Conservation (phyloP, 2,888 invertebrate genomes). For the Philopedon plagiatum region DNA sequence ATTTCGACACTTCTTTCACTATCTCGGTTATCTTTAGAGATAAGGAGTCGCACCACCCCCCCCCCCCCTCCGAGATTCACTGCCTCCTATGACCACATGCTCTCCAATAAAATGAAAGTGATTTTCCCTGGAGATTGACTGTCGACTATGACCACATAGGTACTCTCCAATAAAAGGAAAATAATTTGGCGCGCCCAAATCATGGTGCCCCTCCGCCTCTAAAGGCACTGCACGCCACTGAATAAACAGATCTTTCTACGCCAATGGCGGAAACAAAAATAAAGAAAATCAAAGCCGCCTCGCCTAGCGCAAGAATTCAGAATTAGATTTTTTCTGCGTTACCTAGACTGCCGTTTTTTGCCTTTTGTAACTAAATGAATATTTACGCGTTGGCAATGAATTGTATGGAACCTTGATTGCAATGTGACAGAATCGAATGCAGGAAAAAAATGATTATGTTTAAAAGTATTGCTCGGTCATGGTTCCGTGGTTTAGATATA, state of each 20-base stretch:
- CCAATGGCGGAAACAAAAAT: conserved; percentile 21
- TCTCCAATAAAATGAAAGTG: no score
- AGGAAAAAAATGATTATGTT: conserved; percentile 46
- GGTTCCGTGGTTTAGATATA: conserved; percentile 9
- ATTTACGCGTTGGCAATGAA: conserved; percentile 68
- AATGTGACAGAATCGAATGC: conserved; percentile 63
- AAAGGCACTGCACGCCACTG: no score
- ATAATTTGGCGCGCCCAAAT: no score
- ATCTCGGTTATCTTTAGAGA: no score
- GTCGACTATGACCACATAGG: no score
- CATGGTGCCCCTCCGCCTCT: no score
- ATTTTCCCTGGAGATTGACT: no score
- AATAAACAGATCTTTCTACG: conserved; percentile 11
- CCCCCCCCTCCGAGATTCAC: no score
- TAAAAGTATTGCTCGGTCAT: conserved; percentile 32
- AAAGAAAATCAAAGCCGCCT: conserved; percentile 66
- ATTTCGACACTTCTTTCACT: no score
- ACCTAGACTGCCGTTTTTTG: conserved; percentile 54
- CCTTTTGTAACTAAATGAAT: conserved; percentile 63
- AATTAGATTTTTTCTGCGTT: conserved; percentile 58
- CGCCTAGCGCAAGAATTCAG: conserved; percentile 67
- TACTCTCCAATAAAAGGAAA: no score
- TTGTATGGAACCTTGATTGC: conserved; percentile 64
- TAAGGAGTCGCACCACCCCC: no score
- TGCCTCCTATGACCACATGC: no score